Conservation (phyloP, 1,140 invertebrate genomes). For the Drosophila kikkawai region DNA sequence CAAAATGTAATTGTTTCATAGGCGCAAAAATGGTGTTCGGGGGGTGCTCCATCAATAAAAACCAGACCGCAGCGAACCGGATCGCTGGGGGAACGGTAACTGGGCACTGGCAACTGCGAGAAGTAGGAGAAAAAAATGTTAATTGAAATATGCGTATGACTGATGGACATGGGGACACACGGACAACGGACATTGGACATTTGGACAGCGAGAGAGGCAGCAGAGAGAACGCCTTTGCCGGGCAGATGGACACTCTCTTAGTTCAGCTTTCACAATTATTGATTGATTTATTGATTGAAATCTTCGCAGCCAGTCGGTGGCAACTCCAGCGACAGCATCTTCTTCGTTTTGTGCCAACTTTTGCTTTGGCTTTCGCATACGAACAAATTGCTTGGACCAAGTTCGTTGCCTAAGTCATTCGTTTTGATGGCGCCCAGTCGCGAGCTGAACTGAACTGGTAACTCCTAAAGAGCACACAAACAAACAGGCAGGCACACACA, state of each 20-base stretch:
- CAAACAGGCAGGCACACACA: conserved; percentile 13
- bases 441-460: conserved; percentile 51
- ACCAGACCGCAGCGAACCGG: conserved; percentile 50
- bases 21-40: conserved; percentile 68
- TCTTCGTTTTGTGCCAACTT: conserved; percentile 42
- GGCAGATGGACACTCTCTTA: conserved; percentile 59
- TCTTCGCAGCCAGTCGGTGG: conserved; percentile 61
- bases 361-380: conserved; percentile 39
- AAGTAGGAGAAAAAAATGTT: conserved; percentile 70
- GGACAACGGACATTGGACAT: conserved; percentile 11
- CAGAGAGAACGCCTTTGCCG: conserved; percentile 48
- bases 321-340: conserved; percentile 28
- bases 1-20: conserved; percentile 79
- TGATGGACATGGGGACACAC: conserved; percentile 65
- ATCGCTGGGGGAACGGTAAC: conserved; percentile 36
- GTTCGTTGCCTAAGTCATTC: conserved; percentile 80
- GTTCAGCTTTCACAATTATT: conserved; percentile 81
- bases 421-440: conserved; percentile 69
- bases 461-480: conserved; percentile 31
- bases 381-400: conserved; percentile 51
- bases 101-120: conserved; percentile 18
- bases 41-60: conserved; percentile 64
- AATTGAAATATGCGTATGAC: conserved; percentile 83
- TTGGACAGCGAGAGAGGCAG: conserved; percentile 6
- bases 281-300: conserved; percentile 83